These are phyloP conservation scores for Onthophagus sagittarius DNA, from an alignment of 2,888 invertebrate species.

Conservation along the genomic window DNA sequence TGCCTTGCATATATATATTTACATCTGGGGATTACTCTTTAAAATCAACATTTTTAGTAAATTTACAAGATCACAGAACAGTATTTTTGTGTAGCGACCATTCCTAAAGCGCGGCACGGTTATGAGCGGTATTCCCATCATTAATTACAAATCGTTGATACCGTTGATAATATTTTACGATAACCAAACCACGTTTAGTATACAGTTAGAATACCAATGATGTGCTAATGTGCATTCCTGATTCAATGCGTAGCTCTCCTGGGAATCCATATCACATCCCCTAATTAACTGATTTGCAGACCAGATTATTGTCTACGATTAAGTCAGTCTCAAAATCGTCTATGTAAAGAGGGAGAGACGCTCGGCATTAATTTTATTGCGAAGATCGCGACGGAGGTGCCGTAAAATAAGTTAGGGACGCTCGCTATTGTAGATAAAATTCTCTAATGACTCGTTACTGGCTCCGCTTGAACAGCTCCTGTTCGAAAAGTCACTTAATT, in stretches of 20 bases:
- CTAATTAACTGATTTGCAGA: conserved; percentile 6
- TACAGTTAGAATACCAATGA: background rate
- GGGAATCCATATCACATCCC: background rate
- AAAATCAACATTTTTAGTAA: no score
- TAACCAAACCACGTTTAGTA: background rate
- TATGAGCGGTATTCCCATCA: no score
- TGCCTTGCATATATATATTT: no score
- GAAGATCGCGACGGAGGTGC: conserved; percentile 1
- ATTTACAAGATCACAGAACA: no score
- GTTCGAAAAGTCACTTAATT: conserved; percentile 22
- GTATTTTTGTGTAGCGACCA: no score
- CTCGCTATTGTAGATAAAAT: conserved; percentile 24
- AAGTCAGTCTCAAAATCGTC: background rate
- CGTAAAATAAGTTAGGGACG: conserved; percentile 18
- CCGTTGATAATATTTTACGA: background rate
- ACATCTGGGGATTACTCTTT: no score
- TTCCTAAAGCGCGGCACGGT: no score
- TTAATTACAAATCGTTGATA: background rate
- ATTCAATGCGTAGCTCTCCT: background rate
- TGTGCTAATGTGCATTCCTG: background rate
- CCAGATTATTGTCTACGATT: conserved; percentile 1
- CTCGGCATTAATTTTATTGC: conserved; percentile 7
- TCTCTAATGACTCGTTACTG: conserved; percentile 22
- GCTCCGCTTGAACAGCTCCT: conserved; percentile 13
- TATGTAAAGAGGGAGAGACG: background rate